phyloP scores from a whole-genome alignment of 2,113 vertebrate genomes.

The Triplophysa rosa region DNA sequence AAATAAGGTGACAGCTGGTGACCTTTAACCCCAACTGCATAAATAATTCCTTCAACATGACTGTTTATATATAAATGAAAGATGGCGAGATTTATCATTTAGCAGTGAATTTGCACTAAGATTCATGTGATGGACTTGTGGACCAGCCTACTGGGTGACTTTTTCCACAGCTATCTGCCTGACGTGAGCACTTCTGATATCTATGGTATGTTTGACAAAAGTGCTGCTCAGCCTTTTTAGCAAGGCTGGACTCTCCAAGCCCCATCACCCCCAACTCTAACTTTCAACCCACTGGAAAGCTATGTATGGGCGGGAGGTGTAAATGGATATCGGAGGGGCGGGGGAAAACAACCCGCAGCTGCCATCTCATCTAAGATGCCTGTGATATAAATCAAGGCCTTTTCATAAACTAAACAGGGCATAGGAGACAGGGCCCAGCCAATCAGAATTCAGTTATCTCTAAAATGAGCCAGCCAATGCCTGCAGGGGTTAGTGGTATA shows the following conservation, averaged over 20 bases:
- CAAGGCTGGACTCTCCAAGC: slow-evolving; percentile 13
- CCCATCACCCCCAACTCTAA: slow-evolving; percentile 30
- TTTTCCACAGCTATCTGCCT: slow-evolving; percentile 53
- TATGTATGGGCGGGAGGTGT: slow-evolving; percentile 64
- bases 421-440: slow-evolving; percentile 60
- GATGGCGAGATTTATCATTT: neutral
- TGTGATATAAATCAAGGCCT: slow-evolving; percentile 65
- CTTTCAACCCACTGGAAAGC: slow-evolving; percentile 51
- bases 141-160: slow-evolving; percentile 9
- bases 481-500: slow-evolving; percentile 65
- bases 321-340: slow-evolving; percentile 6
- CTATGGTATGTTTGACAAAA: slow-evolving; percentile 55
- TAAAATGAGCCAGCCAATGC: slow-evolving; percentile 72
- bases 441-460: slow-evolving; percentile 68
- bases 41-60: neutral
- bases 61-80: too few species aligned
- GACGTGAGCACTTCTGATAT: slow-evolving; percentile 49
- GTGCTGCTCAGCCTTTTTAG: slow-evolving; percentile 63
- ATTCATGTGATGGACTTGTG: slow-evolving; percentile 15
- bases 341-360: slow-evolving; percentile 60
- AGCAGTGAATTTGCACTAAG: neutral
- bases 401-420: slow-evolving; percentile 69
- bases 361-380: slow-evolving; percentile 64
- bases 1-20: neutral
- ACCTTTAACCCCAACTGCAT: neutral